A percentile compares a stretch with the other conserved stretches of the same genome.
Evolutionary conservation across 2,113 vertebrate genomes (phyloP).

Genomic region (Leucosticte australis): DNA sequence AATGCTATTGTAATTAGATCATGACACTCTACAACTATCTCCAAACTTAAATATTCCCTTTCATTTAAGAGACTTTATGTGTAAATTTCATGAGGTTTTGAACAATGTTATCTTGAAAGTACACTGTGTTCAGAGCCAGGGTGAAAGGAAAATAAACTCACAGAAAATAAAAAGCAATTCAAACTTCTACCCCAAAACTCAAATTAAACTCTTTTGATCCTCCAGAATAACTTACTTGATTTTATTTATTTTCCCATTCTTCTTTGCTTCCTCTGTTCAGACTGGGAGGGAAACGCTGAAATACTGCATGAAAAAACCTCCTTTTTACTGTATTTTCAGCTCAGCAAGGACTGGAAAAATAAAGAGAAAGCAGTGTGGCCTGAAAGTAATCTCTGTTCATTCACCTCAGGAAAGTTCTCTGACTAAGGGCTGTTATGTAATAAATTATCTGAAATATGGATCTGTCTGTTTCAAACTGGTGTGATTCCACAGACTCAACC

Average conservation of each 20-base stretch:
- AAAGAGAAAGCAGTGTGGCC: neutral
- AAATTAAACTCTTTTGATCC: conserved; percentile 45
- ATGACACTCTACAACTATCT: conserved; percentile 6
- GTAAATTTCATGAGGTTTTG: conserved; percentile 40
- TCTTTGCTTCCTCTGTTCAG: conserved; percentile 32
- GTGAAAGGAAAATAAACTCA: conserved; percentile 52
- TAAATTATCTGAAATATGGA: neutral
- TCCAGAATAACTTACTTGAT: conserved; percentile 28
- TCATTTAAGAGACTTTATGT: conserved; percentile 17
- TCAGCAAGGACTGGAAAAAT: neutral
- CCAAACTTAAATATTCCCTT: conserved; percentile 46
- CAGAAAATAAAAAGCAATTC: conserved; percentile 37
- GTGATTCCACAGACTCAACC: neutral
- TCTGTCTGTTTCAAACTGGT: neutral
- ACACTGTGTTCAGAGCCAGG: conserved; percentile 15
- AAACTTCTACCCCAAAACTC: conserved; percentile 5
- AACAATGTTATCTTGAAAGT: conserved; percentile 55
- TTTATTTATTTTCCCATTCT: conserved; percentile 61
- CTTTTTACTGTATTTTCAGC: conserved; percentile 12
- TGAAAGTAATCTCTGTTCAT: conserved; percentile 13
- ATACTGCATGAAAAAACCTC: neutral
- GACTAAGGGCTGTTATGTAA: neutral
- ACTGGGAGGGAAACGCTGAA: neutral
- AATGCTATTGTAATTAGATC: conserved; percentile 54
- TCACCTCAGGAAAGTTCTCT: neutral